Evolutionary conservation across 2,113 vertebrate genomes (phyloP), one percentile per base, ranked within the genome.

Genomic region (Catagonus wagneri): DNA sequence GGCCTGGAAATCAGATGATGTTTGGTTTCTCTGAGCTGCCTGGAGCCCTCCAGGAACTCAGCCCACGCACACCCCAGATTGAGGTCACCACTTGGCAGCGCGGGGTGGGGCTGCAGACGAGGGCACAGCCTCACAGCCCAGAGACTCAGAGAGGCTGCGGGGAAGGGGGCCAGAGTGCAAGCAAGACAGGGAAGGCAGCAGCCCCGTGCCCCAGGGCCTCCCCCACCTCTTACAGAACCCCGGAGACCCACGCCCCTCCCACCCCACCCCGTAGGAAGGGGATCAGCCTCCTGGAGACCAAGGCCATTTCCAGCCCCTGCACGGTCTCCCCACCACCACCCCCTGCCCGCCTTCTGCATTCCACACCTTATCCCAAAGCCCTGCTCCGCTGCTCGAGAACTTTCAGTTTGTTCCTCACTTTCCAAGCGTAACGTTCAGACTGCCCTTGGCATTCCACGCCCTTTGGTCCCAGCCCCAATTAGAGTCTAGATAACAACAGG

Each of bases 1-100:
- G 75, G 29, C 44, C 84, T 83, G 63, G 54, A 78, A 66, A 69
- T 71, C 91, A 83, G 89, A 72, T 66, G n/a, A 8, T 14, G n/a
- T 50, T 61, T 76, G 68, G 25, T 52, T 56, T 34, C 58, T 80
- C 61, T 50, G 61, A 7, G 2, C 79, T 66, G 60, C 86, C 93
- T 68, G 79, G 83, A 27, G 72, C 68, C 44, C 68, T 86, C 89
- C 68, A 36, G 78, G 94, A 87, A 87, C 69, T 58, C 65, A 54
- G 86, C 90, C 90, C 93, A 87, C 27, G 0, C 71, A 56, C 52
- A 1, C 25, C 39, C 50, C n/a, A 83, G 54, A 56, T 1, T 29
- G 54, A 20, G 72, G 78, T 96, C 93, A 95, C 20, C 22, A 3
- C 0, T 19, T 36, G 9, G n/a, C 58, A 13, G 52, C 60, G 68